A percentile compares a stretch with the other conserved stretches of the same genome.
These are phyloP conservation scores for Hetaerina titia DNA, from an alignment of 2,888 invertebrate species.

Conservation along the genomic window DNA sequence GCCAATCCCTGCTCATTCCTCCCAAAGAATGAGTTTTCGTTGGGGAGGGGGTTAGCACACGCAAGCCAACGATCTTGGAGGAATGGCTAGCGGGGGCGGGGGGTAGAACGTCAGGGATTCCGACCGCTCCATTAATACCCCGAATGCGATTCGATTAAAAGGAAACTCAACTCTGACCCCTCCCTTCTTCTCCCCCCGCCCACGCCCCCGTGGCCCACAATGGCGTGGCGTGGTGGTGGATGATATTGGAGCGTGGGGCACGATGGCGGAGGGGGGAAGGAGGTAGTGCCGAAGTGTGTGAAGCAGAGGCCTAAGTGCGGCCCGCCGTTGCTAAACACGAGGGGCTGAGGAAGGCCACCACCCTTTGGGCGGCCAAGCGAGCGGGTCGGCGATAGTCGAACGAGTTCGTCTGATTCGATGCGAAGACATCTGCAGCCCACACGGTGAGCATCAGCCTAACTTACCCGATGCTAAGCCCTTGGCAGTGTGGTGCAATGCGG, in stretches of 20 bases:
- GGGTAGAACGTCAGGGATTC: background rate
- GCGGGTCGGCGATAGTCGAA: too few species aligned
- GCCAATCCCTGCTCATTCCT: too few species aligned
- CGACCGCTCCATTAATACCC: conserved; percentile 38
- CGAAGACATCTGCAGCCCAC: background rate
- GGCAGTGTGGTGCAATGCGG: background rate
- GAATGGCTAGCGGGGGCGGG: background rate
- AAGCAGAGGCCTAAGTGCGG: background rate
- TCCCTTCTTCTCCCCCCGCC: too few species aligned
- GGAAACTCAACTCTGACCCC: background rate
- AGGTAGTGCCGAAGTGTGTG: background rate
- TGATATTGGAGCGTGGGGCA: background rate
- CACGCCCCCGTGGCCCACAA: background rate
- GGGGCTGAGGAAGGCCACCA: background rate
- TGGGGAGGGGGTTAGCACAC: too few species aligned
- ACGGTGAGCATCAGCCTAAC: background rate
- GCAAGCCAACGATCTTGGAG: background rate
- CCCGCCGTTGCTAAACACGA: background rate
- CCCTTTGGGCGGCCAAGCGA: too few species aligned
- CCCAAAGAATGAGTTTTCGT: too few species aligned
- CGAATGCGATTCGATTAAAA: conserved; percentile 46
- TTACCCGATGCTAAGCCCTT: background rate
- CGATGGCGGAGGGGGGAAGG: background rate
- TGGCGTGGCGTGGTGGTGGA: background rate
- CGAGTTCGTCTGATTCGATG: too few species aligned